These are phyloP conservation scores for Villa cingulata DNA, from an alignment of 2,888 invertebrate genomes.

Conservation along the genomic window DNA sequence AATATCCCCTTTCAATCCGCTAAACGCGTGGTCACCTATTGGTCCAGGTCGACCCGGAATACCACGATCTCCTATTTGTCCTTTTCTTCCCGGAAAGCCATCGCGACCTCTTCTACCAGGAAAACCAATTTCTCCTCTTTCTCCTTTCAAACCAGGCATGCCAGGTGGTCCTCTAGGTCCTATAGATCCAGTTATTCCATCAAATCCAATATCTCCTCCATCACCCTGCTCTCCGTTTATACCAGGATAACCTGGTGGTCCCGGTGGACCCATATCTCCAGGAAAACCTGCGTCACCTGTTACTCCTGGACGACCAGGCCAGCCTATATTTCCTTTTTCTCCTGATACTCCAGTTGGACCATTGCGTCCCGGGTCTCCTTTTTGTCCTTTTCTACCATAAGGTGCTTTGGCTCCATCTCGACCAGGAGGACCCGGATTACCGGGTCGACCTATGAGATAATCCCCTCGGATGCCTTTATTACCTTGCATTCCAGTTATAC, in stretches of 20 bases:
- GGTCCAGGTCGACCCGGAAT: constrained; percentile 35
- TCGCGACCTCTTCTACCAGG: constrained; percentile 19
- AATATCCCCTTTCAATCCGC: constrained; percentile 39
- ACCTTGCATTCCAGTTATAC: constrained; percentile 46
- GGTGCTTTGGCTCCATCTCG: constrained; percentile 31
- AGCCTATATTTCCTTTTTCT: constrained; percentile 37
- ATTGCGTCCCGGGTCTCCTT: constrained; percentile 35
- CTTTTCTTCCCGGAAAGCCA: constrained; percentile 6
- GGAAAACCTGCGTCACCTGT: constrained; percentile 33
- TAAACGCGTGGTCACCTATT: constrained; percentile 35
- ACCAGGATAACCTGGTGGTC: constrained; percentile 45
- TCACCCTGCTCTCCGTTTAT: constrained; percentile 41
- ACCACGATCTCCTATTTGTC: constrained; percentile 43
- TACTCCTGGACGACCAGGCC: constrained; percentile 36
- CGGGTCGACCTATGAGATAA: constrained; percentile 28
- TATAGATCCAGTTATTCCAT: constrained; percentile 28
- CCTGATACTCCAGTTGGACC: constrained; percentile 29
- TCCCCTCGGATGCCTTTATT: constrained; percentile 33
- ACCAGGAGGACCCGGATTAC: constrained; percentile 29
- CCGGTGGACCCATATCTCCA: constrained; percentile 43
- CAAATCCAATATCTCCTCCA: constrained; percentile 41
- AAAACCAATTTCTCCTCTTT: constrained; percentile 24
- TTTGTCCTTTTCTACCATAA: constrained; percentile 33
- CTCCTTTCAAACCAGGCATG: constrained; percentile 26
- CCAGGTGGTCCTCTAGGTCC: constrained; percentile 35